phyloP scores from a whole-genome alignment of 2,113 vertebrate genomes.

The Eulemur macaco region DNA sequence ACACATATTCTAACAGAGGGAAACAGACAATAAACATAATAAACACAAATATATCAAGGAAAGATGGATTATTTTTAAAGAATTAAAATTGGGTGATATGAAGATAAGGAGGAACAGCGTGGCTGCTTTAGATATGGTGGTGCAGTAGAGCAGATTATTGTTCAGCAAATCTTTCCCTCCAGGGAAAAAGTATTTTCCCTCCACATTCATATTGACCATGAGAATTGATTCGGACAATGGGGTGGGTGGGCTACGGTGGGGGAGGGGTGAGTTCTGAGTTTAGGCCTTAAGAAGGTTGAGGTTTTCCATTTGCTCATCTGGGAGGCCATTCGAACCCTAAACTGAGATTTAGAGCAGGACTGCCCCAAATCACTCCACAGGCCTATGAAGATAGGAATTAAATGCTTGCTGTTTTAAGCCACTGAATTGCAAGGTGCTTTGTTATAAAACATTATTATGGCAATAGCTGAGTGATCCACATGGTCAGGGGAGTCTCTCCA shows the following conservation, averaged over 20 bases:
- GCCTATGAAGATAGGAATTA: background rate
- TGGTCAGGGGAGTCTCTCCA: background rate
- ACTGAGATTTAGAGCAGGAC: background rate
- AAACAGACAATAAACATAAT: background rate
- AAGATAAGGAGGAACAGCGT: background rate
- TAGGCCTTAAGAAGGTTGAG: background rate
- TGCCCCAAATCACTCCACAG: background rate
- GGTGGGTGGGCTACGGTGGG: background rate
- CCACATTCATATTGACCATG: background rate
- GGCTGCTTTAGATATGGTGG: background rate
- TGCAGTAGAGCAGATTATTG: background rate
- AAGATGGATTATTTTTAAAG: background rate
- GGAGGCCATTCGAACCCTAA: background rate
- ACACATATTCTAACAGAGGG: background rate
- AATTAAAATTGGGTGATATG: constrained; percentile 2
- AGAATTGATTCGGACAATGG: background rate
- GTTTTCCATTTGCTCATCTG: background rate
- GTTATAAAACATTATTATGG: background rate
- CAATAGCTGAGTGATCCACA: background rate
- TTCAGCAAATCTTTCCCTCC: background rate
- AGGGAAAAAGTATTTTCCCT: background rate
- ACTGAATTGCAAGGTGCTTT: background rate
- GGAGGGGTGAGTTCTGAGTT: background rate
- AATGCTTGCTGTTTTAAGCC: background rate
- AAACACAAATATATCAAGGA: constrained; percentile 4